These are phyloP conservation scores for Lasioglossum villosulum DNA, from an alignment of 2,888 invertebrate species.

Conservation along the genomic window DNA sequence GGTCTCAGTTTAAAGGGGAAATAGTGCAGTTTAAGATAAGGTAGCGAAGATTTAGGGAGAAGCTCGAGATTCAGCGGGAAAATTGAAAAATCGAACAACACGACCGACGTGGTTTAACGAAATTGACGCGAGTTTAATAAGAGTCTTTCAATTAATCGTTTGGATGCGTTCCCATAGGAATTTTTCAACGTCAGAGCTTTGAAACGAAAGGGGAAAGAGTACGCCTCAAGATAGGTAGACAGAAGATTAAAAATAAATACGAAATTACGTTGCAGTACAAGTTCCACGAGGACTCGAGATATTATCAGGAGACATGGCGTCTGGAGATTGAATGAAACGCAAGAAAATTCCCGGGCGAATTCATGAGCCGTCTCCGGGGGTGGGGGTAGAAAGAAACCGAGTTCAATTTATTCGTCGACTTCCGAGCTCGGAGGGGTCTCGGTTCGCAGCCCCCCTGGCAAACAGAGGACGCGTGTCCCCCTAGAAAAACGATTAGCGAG, in stretches of 20 bases:
- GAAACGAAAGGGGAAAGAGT: neutral
- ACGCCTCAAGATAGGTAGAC: neutral
- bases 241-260: no score
- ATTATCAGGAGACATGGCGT: neutral
- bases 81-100: no score
- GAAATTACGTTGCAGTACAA: neutral
- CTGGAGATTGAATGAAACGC: neutral
- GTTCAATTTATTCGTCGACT: slow-evolving; percentile 14
- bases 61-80: no score
- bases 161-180: neutral
- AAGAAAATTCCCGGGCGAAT: neutral
- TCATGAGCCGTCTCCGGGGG: neutral
- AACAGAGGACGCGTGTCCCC: slow-evolving; percentile 10
- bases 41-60: no score
- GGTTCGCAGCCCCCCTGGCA: neutral
- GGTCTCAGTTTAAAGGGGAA: rapidly evolving
- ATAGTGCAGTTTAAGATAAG: neutral
- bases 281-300: neutral
- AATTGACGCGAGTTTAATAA: no score
- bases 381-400: neutral
- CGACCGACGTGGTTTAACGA: no score
- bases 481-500: slow-evolving; percentile 57
- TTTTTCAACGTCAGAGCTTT: neutral
- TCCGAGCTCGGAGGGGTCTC: neutral
- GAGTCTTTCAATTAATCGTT: neutral